These are phyloP conservation scores for Clunio marinus DNA, from an alignment of 2,888 invertebrate genomes.

Conservation along the genomic window DNA sequence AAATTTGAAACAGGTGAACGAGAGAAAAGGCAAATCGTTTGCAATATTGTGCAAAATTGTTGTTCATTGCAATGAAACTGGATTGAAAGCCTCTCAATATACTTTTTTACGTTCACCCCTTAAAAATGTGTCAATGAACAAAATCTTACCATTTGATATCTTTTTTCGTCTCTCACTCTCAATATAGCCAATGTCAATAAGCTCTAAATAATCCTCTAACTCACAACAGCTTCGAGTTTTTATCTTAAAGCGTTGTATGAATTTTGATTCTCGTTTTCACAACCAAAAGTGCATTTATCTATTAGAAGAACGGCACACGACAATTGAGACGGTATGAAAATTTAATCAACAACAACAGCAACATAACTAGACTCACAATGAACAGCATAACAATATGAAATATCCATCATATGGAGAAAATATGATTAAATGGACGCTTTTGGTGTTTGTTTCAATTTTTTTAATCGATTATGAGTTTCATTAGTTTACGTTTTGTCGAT, in stretches of 20 bases:
- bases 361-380: constrained; percentile 6
- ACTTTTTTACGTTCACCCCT: neutral
- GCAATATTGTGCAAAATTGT: constrained; percentile 2
- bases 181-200: neutral
- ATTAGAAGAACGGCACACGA: neutral
- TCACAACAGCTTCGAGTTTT: neutral
- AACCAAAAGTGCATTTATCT: constrained; percentile 17
- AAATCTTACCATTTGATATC: neutral
- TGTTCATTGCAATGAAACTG: neutral
- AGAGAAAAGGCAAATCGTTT: constrained; percentile 2
- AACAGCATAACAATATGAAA: constrained; percentile 31
- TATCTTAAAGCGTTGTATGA: neutral
- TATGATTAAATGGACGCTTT: constrained; percentile 34
- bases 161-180: neutral
- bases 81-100: neutral
- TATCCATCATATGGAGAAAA: constrained; percentile 29
- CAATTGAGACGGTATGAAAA: constrained; percentile 16
- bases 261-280: constrained; percentile 16
- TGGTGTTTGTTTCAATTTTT: neutral
- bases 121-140: neutral
- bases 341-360: constrained; percentile 17
- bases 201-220: constrained; percentile 6
- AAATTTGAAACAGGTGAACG: neutral
- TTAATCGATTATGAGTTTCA: neutral
- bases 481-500: neutral